Conservation (phyloP, 2,113 vertebrate species). For the Hepsetus odoe region DNA sequence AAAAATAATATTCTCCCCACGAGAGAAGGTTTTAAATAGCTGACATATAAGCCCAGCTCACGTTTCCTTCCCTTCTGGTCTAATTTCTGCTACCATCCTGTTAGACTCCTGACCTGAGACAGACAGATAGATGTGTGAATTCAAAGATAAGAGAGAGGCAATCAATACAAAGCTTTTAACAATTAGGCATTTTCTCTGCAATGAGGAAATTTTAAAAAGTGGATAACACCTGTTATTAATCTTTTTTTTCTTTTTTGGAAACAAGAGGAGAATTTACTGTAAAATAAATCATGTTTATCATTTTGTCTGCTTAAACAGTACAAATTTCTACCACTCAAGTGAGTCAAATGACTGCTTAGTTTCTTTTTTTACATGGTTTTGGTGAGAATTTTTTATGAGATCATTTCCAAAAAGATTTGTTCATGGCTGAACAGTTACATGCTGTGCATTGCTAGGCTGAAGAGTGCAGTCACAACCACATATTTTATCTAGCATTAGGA, state of each 20-base stretch:
- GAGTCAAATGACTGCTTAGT: conserved; percentile 17
- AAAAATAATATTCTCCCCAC: conserved; percentile 34
- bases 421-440: neutral
- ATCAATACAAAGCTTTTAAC: neutral
- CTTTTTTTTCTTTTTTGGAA: neutral
- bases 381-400: conserved; percentile 24
- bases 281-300: neutral
- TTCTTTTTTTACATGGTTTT: conserved; percentile 28
- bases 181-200: conserved; percentile 12
- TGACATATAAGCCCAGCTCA: conserved; percentile 38
- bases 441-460: neutral
- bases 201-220: neutral
- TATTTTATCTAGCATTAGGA: conserved; percentile 23
- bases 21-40: conserved; percentile 39
- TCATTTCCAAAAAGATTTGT: conserved; percentile 31
- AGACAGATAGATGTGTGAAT: conserved; percentile 27
- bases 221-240: neutral
- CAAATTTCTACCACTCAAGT: neutral
- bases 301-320: conserved; percentile 13
- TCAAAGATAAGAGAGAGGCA: neutral
- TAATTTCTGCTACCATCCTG: conserved; percentile 48
- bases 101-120: conserved; percentile 17
- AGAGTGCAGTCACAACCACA: conserved; percentile 17
- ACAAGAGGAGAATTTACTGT: neutral
- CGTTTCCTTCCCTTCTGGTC: conserved; percentile 38